Evolutionary conservation across 2,797 vertebrate species (phyloP).

Genomic region (Prunella strophiata): DNA sequence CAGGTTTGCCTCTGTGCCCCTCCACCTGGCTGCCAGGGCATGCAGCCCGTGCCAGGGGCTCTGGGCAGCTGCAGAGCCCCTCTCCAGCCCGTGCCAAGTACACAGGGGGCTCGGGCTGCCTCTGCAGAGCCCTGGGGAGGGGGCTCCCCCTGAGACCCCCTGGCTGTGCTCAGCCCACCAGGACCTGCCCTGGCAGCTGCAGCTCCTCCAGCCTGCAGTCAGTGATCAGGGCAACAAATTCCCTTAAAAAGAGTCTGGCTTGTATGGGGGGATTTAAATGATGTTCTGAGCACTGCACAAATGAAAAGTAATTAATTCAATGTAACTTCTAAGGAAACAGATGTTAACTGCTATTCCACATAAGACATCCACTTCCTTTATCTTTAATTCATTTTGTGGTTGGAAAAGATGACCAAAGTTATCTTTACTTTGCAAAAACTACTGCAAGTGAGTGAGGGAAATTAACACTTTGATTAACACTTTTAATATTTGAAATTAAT

Average conservation of each 20-base stretch:
- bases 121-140: neutral
- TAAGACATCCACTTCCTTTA: neutral
- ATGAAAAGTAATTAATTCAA: neutral
- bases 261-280: neutral
- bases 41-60: too few relatives aligned
- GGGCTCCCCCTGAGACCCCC: neutral
- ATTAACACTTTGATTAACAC: neutral
- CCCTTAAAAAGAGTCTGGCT: neutral
- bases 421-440: neutral
- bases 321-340: neutral
- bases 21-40: neutral
- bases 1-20: neutral
- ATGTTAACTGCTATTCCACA: neutral
- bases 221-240: neutral
- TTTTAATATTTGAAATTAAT: neutral
- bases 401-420: neutral
- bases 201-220: accelerated
- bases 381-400: neutral
- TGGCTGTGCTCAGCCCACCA: neutral
- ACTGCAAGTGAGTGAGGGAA: neutral
- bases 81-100: neutral
- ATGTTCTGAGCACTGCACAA: neutral
- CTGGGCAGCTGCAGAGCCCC: neutral
- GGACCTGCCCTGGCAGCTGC: neutral
- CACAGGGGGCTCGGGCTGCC: neutral